A percentile compares a stretch with the other conserved stretches of the same genome.
These are phyloP conservation scores for Semicossyphus pulcher DNA, from an alignment of 2,113 vertebrate species.

Conservation along the genomic window DNA sequence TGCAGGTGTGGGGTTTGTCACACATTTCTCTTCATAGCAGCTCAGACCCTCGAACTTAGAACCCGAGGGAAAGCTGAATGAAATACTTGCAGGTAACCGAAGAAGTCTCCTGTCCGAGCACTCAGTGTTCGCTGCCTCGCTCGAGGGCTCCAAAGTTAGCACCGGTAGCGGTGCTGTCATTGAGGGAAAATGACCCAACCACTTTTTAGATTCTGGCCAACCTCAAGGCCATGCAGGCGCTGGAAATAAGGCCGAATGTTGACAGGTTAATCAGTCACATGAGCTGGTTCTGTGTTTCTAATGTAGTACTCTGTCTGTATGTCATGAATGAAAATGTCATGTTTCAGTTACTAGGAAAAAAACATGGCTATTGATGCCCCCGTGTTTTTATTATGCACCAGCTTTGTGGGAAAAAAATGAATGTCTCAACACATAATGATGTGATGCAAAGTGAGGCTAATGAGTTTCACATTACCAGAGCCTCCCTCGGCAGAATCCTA, in stretches of 20 bases:
- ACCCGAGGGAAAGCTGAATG: conserved; percentile 29
- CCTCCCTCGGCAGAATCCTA: conserved; percentile 43
- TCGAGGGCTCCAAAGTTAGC: conserved; percentile 35
- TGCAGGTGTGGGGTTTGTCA: background rate
- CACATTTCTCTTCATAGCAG: background rate
- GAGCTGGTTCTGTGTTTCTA: conserved; percentile 21
- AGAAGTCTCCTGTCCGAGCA: conserved; percentile 13
- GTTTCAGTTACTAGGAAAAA: conserved; percentile 17
- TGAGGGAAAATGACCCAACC: conserved; percentile 36
- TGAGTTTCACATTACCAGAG: conserved; percentile 45
- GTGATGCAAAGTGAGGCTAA: conserved; percentile 32
- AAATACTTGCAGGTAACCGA: conserved; percentile 33
- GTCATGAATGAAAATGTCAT: conserved; percentile 46
- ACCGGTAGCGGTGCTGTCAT: conserved; percentile 38
- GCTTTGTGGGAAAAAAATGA: background rate
- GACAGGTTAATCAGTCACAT: conserved; percentile 62
- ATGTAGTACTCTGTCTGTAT: conserved; percentile 14
- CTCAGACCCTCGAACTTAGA: conserved; percentile 7
- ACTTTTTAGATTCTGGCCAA: conserved; percentile 43
- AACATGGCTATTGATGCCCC: background rate
- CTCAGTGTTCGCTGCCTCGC: conserved; percentile 11
- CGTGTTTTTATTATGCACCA: background rate
- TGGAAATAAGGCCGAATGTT: conserved; percentile 22
- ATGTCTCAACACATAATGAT: conserved; percentile 27
- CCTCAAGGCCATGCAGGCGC: conserved; percentile 28